phyloP scores from a whole-genome alignment of 1,140 invertebrate species.

The Gonatopus flavifemur region DNA sequence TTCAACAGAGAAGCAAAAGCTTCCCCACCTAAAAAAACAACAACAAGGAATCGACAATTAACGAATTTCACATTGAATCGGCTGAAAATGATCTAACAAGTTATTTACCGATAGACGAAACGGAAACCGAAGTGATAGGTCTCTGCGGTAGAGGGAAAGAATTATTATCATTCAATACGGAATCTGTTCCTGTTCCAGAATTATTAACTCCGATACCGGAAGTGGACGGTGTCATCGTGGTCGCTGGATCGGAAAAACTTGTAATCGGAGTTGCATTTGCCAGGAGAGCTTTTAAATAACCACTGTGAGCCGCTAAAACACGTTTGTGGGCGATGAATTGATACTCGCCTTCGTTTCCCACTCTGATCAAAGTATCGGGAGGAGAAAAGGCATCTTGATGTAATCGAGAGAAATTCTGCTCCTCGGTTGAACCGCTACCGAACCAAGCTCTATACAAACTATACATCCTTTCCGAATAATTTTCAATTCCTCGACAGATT shows the following conservation, averaged over 20 bases:
- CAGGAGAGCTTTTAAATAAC: constrained; percentile 58
- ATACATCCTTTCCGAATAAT: constrained; percentile 42
- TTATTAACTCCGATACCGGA: not conserved
- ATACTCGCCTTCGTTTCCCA: constrained; percentile 64
- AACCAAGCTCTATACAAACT: constrained; percentile 70
- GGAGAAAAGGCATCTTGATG: constrained; percentile 51
- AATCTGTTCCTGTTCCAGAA: not conserved
- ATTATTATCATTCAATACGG: too few species aligned
- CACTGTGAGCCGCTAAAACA: constrained; percentile 71
- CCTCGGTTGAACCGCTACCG: constrained; percentile 38
- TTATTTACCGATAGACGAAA: constrained; percentile 55
- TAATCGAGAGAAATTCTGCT: constrained; percentile 41
- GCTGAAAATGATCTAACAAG: too few species aligned
- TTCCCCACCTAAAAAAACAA: constrained; percentile 57
- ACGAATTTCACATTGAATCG: too few species aligned
- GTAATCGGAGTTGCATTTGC: constrained; percentile 6
- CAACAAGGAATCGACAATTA: too few species aligned
- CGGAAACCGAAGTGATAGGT: constrained; percentile 44
- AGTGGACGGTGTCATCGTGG: constrained; percentile 9
- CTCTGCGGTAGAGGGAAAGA: constrained; percentile 8
- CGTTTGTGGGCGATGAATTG: constrained; percentile 70
- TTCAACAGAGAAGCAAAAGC: constrained; percentile 72
- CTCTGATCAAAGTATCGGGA: constrained; percentile 67
- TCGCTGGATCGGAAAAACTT: not conserved
- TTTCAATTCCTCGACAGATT: constrained; percentile 1